Conservation (phyloP, 2,888 invertebrate genomes). For the Nezara viridula region DNA sequence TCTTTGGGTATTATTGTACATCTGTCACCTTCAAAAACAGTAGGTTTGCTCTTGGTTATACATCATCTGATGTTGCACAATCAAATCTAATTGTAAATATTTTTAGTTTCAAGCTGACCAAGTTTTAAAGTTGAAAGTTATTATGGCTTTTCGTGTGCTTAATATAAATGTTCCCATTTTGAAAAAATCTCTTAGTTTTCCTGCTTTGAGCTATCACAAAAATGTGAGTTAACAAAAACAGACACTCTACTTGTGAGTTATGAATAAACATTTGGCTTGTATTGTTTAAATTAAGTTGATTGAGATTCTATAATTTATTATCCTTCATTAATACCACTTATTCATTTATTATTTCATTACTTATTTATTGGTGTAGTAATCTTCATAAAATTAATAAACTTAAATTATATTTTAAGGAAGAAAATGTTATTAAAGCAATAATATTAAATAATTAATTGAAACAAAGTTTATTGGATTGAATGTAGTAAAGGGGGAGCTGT, state of each 20-base stretch:
- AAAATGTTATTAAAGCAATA: too few relatives aligned
- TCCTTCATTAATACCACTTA: too few relatives aligned
- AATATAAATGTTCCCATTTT: slow-evolving; percentile 50
- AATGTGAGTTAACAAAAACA: slow-evolving; percentile 65
- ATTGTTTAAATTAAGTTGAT: neutral
- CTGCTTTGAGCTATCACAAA: slow-evolving; percentile 66
- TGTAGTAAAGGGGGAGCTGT: too few relatives aligned
- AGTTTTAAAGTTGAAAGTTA: neutral
- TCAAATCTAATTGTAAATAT: neutral
- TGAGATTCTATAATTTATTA: neutral
- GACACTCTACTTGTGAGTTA: neutral
- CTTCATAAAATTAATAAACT: too few relatives aligned
- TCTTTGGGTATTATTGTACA: neutral
- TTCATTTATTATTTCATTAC: too few relatives aligned
- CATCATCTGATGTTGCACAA: slow-evolving; percentile 29
- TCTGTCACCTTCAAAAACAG: neutral
- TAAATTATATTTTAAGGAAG: too few relatives aligned
- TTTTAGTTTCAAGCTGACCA: neutral
- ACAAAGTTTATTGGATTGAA: too few relatives aligned
- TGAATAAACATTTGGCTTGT: neutral
- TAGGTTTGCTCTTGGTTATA: neutral
- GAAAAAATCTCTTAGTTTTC: slow-evolving; percentile 64
- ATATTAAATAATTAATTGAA: too few relatives aligned
- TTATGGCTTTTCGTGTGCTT: slow-evolving; percentile 51
- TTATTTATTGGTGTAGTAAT: too few relatives aligned